Percentiles rank a stretch among this genome's conserved stretches.
phyloP scores from a whole-genome alignment of 2,797 vertebrate genomes.

The Notolabrus celidotus region DNA sequence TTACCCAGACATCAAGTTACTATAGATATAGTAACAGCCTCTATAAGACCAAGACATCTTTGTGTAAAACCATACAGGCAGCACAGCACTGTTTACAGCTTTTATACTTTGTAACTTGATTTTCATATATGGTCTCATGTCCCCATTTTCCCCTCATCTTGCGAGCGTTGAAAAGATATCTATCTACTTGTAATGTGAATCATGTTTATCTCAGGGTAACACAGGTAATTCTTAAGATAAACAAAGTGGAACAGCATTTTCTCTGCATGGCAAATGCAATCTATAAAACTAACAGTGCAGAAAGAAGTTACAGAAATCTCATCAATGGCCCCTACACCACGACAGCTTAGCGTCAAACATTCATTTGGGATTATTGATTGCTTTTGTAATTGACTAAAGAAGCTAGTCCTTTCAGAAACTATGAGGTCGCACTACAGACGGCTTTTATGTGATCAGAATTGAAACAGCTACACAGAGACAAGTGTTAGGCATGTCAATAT shows the following conservation, averaged over 20 bases:
- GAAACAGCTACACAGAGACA: constrained; percentile 19
- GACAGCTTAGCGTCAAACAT: constrained; percentile 69
- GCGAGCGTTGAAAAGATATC: constrained; percentile 1
- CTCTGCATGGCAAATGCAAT: constrained; percentile 69
- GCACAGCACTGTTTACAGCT: neutral
- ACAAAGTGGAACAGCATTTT: constrained; percentile 50
- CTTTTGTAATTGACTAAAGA: constrained; percentile 77
- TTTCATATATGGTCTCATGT: neutral
- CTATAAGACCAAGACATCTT: neutral
- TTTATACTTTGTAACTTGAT: neutral
- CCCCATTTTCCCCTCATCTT: constrained; percentile 20
- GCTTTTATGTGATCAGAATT: constrained; percentile 72
- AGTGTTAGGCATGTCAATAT: neutral
- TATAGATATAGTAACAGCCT: too few relatives aligned
- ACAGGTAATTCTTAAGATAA: constrained; percentile 53
- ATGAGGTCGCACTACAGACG: constrained; percentile 36
- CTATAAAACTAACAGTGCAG: constrained; percentile 77
- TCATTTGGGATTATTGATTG: constrained; percentile 81
- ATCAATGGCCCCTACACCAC: constrained; percentile 71
- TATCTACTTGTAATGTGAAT: constrained; percentile 36
- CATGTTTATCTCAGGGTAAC: constrained; percentile 38
- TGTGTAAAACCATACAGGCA: too few relatives aligned
- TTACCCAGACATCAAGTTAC: neutral
- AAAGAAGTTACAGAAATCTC: constrained; percentile 69
- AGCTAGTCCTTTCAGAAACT: constrained; percentile 56